phyloP scores from a whole-genome alignment of 2,113 vertebrate genomes.

The chimpanzee (Pan troglodytes) region DNA sequence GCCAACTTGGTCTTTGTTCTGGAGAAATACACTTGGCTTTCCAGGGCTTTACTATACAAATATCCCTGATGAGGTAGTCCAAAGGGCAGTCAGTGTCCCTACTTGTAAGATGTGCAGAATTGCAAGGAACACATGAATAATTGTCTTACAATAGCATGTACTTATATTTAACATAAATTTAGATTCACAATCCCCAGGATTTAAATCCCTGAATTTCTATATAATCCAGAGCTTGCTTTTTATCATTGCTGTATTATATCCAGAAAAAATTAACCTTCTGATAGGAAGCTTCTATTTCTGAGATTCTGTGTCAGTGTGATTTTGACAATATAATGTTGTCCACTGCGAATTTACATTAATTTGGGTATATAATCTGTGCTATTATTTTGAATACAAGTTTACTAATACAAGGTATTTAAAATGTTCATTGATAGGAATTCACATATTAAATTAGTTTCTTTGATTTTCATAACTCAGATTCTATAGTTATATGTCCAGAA shows the following conservation, averaged over 20 bases:
- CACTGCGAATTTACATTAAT: constrained; percentile 45
- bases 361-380: background rate
- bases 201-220: background rate
- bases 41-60: background rate
- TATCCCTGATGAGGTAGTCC: background rate
- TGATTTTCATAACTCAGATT: constrained; percentile 45
- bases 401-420: constrained; percentile 27
- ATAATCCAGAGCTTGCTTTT: constrained; percentile 1
- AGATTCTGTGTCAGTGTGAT: background rate
- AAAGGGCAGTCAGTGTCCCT: background rate
- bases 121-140: background rate
- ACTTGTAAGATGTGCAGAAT: background rate
- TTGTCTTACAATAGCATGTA: background rate
- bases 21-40: background rate
- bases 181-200: background rate
- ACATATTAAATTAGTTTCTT: background rate
- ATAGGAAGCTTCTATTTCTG: background rate
- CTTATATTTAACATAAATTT: background rate
- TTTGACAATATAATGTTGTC: background rate
- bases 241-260: background rate
- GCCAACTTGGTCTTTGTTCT: background rate
- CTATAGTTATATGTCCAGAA: background rate
- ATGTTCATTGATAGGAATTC: background rate
- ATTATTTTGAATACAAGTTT: constrained; percentile 47
- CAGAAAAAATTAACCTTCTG: background rate